Evolutionary conservation across 2,113 vertebrate species (phyloP).

Genomic region (Chloropsis cyanopogon): DNA sequence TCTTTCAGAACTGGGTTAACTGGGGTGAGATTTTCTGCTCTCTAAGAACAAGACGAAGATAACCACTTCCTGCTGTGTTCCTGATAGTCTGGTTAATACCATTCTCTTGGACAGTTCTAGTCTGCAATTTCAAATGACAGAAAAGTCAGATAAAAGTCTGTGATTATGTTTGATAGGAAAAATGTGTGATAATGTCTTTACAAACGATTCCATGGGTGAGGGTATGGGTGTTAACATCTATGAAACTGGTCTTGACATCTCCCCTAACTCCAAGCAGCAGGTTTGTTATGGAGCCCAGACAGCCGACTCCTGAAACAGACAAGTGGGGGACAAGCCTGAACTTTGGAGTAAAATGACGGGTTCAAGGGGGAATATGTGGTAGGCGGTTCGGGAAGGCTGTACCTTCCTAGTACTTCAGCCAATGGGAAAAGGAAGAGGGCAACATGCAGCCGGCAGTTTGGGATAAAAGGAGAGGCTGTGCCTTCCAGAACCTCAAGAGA

Average conservation of each 20-base stretch:
- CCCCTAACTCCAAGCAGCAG: neutral
- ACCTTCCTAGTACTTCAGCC: neutral
- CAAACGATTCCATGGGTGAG: neutral
- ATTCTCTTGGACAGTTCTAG: neutral
- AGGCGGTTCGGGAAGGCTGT: neutral
- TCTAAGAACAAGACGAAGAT: neutral
- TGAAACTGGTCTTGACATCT: neutral
- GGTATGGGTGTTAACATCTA: neutral
- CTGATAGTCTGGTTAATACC: neutral
- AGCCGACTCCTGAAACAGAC: neutral
- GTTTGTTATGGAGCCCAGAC: neutral
- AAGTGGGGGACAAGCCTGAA: neutral
- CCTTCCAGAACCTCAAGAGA: neutral
- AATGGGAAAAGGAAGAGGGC: neutral
- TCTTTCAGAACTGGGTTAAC: neutral
- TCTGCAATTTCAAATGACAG: neutral
- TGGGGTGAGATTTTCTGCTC: neutral
- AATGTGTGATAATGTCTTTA: neutral
- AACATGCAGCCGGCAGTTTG: fast-evolving
- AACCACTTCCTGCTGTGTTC: neutral
- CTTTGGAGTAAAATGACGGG: neutral
- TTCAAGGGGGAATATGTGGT: neutral
- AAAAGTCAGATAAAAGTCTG: neutral
- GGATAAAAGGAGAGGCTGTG: neutral
- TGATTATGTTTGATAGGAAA: neutral